Conservation (phyloP, 2,888 invertebrate genomes). For the Lordiphosa andalusiaca region DNA sequence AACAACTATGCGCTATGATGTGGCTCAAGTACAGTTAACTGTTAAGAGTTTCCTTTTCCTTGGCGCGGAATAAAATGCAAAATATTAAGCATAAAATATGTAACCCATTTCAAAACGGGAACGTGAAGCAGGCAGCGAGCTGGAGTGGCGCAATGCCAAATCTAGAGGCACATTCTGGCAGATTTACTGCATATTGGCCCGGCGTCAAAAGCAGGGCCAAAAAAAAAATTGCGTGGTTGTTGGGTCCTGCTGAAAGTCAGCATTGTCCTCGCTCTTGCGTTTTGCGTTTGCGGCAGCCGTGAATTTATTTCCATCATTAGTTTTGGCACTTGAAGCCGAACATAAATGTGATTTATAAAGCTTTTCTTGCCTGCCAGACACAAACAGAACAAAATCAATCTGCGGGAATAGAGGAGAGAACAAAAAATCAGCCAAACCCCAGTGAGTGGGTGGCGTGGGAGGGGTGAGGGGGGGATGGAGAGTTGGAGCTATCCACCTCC, state of each 20-base stretch:
- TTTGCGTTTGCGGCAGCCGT: slow-evolving; percentile 43
- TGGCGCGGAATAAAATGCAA: slow-evolving; percentile 61
- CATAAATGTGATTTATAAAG: slow-evolving; percentile 70
- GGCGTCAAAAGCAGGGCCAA: slow-evolving; percentile 78
- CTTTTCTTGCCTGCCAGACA: slow-evolving; percentile 29
- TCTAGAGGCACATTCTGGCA: slow-evolving; percentile 77
- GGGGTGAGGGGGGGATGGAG: no score
- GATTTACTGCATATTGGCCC: slow-evolving; percentile 81
- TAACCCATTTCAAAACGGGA: slow-evolving; percentile 67
- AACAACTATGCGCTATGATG: slow-evolving; percentile 10
- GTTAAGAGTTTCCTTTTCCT: slow-evolving; percentile 35
- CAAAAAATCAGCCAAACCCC: background rate
- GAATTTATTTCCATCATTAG: slow-evolving; percentile 78
- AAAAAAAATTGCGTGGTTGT: slow-evolving; percentile 36
- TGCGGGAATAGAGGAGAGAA: slow-evolving; percentile 18
- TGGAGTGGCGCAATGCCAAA: slow-evolving; percentile 53
- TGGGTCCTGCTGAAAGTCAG: slow-evolving; percentile 41
- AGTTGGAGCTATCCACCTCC: slow-evolving; percentile 3
- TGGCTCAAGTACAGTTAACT: slow-evolving; percentile 54
- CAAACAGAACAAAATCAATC: slow-evolving; percentile 46
- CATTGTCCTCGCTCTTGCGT: slow-evolving; percentile 50
- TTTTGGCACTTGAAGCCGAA: slow-evolving; percentile 71
- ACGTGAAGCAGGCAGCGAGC: background rate
- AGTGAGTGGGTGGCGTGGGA: no score
- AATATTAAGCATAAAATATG: slow-evolving; percentile 78